Conservation (phyloP, 2,113 vertebrate species). For the Amphilophus citrinellus region DNA sequence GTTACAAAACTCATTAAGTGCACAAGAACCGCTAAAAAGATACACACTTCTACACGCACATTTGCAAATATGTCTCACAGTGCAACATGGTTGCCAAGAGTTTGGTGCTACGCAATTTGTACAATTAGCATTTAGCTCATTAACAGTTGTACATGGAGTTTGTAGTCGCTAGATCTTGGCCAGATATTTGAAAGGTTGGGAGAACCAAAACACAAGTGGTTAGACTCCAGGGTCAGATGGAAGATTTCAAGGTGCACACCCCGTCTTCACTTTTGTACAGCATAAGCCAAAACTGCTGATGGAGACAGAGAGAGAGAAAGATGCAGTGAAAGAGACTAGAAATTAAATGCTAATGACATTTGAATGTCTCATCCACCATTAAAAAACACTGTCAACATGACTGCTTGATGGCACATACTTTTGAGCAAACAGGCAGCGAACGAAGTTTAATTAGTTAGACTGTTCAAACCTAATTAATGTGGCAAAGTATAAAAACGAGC, state of each 20-base stretch:
- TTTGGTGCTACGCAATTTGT: not conserved
- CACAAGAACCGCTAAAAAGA: no score
- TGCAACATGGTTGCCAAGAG: not conserved
- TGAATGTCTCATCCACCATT: not conserved
- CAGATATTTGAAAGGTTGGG: not conserved
- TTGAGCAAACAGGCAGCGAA: not conserved
- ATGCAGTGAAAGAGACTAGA: not conserved
- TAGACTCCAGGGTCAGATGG: not conserved
- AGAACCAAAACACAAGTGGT: not conserved
- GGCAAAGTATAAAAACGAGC: not conserved
- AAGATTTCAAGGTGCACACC: not conserved
- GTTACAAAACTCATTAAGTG: no score
- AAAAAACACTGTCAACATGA: slow-evolving; percentile 4
- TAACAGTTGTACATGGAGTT: not conserved
- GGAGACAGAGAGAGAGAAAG: not conserved
- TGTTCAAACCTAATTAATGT: not conserved
- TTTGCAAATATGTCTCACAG: not conserved
- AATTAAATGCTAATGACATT: not conserved
- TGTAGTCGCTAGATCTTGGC: not conserved
- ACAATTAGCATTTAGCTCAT: not conserved
- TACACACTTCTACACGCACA: not conserved
- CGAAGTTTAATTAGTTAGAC: not conserved
- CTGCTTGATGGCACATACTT: not conserved
- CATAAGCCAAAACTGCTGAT: not conserved
- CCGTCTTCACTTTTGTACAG: not conserved